Percentiles rank a stretch among this genome's conserved stretches.
Conservation (phyloP, 2,888 invertebrate species). For the Drosophila kokeensis region DNA sequence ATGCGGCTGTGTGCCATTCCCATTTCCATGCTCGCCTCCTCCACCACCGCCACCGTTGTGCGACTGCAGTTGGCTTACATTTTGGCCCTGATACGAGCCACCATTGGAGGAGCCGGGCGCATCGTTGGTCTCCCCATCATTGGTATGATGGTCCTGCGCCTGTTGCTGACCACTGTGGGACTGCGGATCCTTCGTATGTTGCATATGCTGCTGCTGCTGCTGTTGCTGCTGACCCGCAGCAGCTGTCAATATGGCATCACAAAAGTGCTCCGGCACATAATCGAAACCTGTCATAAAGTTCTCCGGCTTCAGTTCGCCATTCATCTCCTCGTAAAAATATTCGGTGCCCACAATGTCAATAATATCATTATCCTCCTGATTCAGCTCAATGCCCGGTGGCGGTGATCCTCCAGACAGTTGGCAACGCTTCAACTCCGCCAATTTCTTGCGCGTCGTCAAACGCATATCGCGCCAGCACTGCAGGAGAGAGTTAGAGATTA, state of each 20-base stretch:
- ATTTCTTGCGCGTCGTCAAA: constrained; percentile 83
- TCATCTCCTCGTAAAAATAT: constrained; percentile 84
- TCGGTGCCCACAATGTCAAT: constrained; percentile 84
- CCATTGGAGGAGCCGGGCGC: constrained; percentile 82
- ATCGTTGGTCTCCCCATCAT: constrained; percentile 83
- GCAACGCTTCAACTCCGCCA: constrained; percentile 83
- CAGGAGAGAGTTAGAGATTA: neutral
- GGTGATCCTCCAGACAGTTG: constrained; percentile 84
- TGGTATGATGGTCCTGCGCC: constrained; percentile 82
- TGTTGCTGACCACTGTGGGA: constrained; percentile 76
- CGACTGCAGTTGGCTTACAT: constrained; percentile 74
- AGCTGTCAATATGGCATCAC: constrained; percentile 84
- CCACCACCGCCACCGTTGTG: constrained; percentile 75
- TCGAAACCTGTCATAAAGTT: constrained; percentile 84
- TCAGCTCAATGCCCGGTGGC: constrained; percentile 83
- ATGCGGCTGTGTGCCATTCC: constrained; percentile 72
- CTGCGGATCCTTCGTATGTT: constrained; percentile 80
- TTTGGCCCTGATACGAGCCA: constrained; percentile 76
- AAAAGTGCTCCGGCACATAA: constrained; percentile 84
- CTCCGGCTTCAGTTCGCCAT: constrained; percentile 83
- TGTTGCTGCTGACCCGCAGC: constrained; percentile 83
- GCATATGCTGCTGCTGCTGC: constrained; percentile 79
- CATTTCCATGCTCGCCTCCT: constrained; percentile 61
- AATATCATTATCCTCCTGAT: constrained; percentile 84
- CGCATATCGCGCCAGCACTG: constrained; percentile 85